Base-by-base conservation (phyloP, 2,113 vertebrate genomes). In the Melanotaenia duboulayi region DNA sequence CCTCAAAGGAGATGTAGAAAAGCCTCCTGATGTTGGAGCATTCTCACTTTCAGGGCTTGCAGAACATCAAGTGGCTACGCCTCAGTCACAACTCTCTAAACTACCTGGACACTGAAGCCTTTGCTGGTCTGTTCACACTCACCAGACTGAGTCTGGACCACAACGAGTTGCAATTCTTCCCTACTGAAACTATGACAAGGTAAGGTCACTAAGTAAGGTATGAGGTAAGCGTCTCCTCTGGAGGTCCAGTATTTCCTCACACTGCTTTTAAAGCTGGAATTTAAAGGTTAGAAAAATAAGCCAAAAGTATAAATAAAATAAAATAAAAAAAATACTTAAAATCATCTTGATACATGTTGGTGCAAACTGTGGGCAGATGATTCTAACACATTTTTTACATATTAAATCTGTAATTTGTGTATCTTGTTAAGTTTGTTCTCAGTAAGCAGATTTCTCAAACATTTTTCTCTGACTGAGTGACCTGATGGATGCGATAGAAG, bases 41-140 rank as follows among this genome's bases (percentile, higher is more conserved):
- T 16, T 59, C 48, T 10, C 80, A 89, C 32, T 94, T 94, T 75
- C 95, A 98, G 92, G 96, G 97, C 1, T 88, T 99, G 66, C 93
- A 95, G 84, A 95, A 94, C 76, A 90, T 95, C 42, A 95, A 94
- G 74, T 95, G 96, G 95, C 93, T 99, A 50, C 93, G 87, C 17
- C 94, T 99, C 28, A 95, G 96, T 48, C 95, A 97, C 88, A 99
- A 99, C 0, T 82, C 92, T n/a, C 93, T 99, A 51, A 96, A 96
- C 2, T 95, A 97, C 57, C 83, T 99, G 81, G 95, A 94, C 1
- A 94, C 62, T 0, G 97, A 99, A 72, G 95, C 97, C 54, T 97
- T 99, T 8, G 93, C 93, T 0, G 95, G 96, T n/a, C 90, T 99
- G 70, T 94, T 96, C 0, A 91, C 93, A 1, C 94, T 99, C 55